A percentile compares a stretch with the other conserved stretches of the same genome.
Conservation (phyloP, 1,140 invertebrate genomes). For the Hetaerina americana region DNA sequence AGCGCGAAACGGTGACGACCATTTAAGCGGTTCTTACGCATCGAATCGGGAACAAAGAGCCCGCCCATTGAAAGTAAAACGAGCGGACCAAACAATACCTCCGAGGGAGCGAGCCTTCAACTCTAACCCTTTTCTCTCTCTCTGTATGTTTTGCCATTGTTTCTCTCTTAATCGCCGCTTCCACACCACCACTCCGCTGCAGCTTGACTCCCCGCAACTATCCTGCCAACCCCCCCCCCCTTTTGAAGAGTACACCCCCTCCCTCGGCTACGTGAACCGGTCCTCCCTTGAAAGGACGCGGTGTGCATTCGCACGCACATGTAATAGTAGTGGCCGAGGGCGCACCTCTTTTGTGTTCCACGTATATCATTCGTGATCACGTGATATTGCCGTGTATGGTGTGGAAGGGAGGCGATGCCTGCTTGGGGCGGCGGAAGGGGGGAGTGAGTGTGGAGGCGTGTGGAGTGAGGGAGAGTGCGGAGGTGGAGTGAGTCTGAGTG, state of each 20-base stretch:
- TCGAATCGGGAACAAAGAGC: neutral
- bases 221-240: too few species aligned
- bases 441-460: too few species aligned
- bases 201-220: too few species aligned
- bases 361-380: neutral
- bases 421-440: neutral
- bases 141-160: too few species aligned
- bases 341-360: neutral
- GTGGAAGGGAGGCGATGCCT: neutral
- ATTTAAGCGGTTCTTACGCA: neutral
- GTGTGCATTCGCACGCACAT: neutral
- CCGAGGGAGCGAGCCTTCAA: too few species aligned
- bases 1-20: neutral
- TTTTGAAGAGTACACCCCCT: too few species aligned
- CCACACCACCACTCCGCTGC: too few species aligned
- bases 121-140: too few species aligned
- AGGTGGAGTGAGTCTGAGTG: neutral
- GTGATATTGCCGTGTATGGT: neutral
- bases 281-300: neutral
- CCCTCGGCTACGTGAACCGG: neutral
- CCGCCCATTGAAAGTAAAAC: neutral
- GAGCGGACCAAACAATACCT: neutral
- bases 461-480: neutral
- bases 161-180: too few species aligned
- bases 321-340: too few species aligned